Conservation (phyloP, 1,140 invertebrate species). For the Melitaea cinxia region DNA sequence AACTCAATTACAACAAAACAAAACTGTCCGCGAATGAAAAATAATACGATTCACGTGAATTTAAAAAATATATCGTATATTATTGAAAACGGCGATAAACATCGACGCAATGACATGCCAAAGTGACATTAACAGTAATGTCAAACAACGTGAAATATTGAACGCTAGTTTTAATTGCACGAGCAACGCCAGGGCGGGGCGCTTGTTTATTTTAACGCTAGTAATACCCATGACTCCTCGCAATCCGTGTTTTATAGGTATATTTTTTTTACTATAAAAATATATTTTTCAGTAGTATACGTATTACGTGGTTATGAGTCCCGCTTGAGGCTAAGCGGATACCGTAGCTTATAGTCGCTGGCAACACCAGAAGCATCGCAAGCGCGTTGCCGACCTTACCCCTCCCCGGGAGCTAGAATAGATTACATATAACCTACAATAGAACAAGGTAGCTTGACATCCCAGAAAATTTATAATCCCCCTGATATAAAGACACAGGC, state of each 20-base stretch:
- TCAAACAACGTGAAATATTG: constrained; percentile 65
- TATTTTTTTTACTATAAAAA: too few relatives aligned
- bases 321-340: too few relatives aligned
- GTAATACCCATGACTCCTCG: constrained; percentile 24
- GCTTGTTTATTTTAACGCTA: constrained; percentile 31
- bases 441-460: too few relatives aligned
- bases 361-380: too few relatives aligned
- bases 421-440: too few relatives aligned
- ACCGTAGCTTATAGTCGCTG: too few relatives aligned
- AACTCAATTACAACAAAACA: constrained; percentile 37
- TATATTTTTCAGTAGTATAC: too few relatives aligned
- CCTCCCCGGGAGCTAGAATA: too few relatives aligned
- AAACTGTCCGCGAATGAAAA: constrained; percentile 43
- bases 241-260: neutral
- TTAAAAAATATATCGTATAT: constrained; percentile 62
- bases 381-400: too few relatives aligned
- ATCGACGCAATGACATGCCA: constrained; percentile 72
- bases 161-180: constrained; percentile 65
- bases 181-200: constrained; percentile 46
- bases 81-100: constrained; percentile 66
- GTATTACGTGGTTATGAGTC: too few relatives aligned
- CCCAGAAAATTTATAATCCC: neutral
- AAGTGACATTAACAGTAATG: constrained; percentile 73
- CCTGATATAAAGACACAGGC: neutral
- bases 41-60: constrained; percentile 57